Conservation (phyloP, 2,888 invertebrate genomes). For the Callinectes sapidus region DNA sequence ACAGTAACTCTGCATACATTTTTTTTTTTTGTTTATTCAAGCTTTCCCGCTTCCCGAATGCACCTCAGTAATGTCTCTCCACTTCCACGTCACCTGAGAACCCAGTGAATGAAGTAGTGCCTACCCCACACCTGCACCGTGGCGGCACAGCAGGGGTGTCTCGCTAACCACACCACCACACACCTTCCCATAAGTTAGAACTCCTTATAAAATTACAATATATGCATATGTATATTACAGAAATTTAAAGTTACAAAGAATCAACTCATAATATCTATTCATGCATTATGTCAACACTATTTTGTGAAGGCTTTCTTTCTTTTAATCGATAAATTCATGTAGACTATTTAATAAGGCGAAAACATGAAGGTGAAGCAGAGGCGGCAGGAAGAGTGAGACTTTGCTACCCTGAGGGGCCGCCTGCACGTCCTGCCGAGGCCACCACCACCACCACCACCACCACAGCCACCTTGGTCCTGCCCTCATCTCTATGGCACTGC, state of each 20-base stretch:
- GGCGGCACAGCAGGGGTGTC: constrained; percentile 48
- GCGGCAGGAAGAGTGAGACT: constrained; percentile 52
- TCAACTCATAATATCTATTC: constrained; percentile 59
- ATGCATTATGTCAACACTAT: constrained; percentile 63
- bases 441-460: neutral
- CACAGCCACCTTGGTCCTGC: neutral
- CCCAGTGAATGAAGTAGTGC: constrained; percentile 16
- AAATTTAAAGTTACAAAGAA: constrained; percentile 65
- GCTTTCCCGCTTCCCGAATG: neutral
- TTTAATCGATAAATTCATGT: constrained; percentile 27
- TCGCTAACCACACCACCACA: constrained; percentile 8
- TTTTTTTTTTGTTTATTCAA: neutral
- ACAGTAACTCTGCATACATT: constrained; percentile 31
- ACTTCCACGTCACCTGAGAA: neutral
- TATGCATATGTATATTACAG: constrained; percentile 67
- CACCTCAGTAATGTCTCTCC: neutral
- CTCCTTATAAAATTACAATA: constrained; percentile 64
- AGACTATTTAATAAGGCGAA: constrained; percentile 53
- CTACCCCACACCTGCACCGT: constrained; percentile 43
- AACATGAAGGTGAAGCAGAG: constrained; percentile 47
- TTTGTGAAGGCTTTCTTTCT: constrained; percentile 45
- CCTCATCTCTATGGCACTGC: neutral
- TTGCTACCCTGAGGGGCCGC: constrained; percentile 44
- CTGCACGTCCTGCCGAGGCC: neutral
- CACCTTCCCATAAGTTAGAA: constrained; percentile 21